Evolutionary conservation across 2,888 invertebrate species (phyloP).

Genomic region (Caenorhabditis doughertyi): DNA sequence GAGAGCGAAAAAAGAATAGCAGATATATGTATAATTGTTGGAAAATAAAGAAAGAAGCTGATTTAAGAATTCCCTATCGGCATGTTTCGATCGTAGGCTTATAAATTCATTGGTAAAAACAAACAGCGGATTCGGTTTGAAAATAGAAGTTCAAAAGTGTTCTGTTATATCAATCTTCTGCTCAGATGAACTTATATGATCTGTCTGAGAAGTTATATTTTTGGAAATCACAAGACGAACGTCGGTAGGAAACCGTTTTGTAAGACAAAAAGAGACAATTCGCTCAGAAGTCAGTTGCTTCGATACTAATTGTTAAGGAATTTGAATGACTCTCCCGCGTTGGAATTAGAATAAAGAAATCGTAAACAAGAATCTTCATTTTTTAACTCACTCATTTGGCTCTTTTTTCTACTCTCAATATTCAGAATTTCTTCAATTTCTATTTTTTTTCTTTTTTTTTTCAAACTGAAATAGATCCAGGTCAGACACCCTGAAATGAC

Average conservation of each 20-base stretch:
- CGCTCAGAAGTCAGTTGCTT: neutral
- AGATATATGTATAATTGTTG: too few species aligned
- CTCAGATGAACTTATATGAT: slow-evolving; percentile 5
- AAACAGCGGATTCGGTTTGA: neutral
- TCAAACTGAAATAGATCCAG: neutral
- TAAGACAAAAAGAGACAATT: neutral
- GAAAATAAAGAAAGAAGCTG: too few species aligned
- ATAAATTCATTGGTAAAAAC: neutral
- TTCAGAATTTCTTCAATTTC: slow-evolving; percentile 4
- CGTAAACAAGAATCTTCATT: neutral
- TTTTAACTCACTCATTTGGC: too few species aligned
- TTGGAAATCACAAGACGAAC: too few species aligned
- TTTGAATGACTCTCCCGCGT: too few species aligned
- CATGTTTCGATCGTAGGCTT: too few species aligned
- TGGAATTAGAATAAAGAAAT: neutral
- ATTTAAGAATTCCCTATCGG: too few species aligned
- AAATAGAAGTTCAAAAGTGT: neutral
- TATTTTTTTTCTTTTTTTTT: neutral
- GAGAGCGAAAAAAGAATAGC: too few species aligned
- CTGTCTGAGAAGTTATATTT: slow-evolving; percentile 12
- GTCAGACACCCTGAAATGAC: slow-evolving; percentile 19
- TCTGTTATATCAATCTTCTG: neutral
- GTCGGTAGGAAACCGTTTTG: too few species aligned
- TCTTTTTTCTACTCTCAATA: neutral
- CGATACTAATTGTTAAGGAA: too few species aligned